These are phyloP conservation scores for Ridgeia piscesae DNA, from an alignment of 1,140 invertebrate genomes.

Conservation along the genomic window DNA sequence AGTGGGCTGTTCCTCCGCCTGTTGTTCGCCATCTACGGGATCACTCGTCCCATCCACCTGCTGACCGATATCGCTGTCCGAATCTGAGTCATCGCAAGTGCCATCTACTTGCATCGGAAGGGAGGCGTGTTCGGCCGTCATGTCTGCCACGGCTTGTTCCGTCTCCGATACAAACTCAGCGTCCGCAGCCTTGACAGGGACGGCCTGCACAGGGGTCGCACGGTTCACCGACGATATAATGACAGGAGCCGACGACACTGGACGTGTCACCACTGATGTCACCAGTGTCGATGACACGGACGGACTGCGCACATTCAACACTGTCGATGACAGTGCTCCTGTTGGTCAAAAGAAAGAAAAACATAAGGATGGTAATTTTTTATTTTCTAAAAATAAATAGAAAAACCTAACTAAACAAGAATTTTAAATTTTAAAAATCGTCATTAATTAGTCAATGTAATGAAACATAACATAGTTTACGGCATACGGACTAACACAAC, in stretches of 20 bases:
- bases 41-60: conserved; percentile 28
- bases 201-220: background rate
- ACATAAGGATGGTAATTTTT: too few species aligned
- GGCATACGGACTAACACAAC: too few species aligned
- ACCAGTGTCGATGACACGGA: conserved; percentile 17
- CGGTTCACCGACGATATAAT: background rate
- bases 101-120: conserved; percentile 28
- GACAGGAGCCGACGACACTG: background rate
- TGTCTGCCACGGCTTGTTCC: conserved; percentile 6
- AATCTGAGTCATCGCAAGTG: background rate
- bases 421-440: too few species aligned
- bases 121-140: background rate
- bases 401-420: too few species aligned
- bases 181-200: background rate
- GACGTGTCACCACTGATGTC: background rate
- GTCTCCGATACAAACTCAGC: conserved; percentile 21
- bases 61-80: background rate
- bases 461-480: too few species aligned
- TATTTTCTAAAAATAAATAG: too few species aligned
- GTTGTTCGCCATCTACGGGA: conserved; percentile 10
- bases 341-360: background rate
- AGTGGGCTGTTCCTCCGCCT: conserved; percentile 23
- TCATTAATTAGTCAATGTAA: too few species aligned
- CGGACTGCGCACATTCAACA: background rate
- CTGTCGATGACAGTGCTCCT: background rate